Evolutionary conservation across 2,888 invertebrate genomes (phyloP).

Genomic region (Parasteatoda lunata): DNA sequence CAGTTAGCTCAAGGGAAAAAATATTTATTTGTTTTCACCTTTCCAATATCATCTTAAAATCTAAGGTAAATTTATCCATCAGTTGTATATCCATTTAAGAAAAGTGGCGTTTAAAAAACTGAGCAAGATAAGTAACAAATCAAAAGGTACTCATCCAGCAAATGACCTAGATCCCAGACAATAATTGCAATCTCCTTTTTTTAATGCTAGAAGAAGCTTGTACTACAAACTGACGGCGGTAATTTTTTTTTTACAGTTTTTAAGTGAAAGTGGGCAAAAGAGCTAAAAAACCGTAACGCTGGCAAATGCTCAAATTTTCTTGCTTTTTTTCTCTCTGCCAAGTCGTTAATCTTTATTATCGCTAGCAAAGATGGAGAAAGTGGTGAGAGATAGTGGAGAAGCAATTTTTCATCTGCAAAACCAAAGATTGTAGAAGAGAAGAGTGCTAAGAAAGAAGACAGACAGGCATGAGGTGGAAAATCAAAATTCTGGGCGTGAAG

Average conservation of each 20-base stretch:
- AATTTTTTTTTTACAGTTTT: conserved; percentile 21
- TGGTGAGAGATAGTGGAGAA: conserved; percentile 45
- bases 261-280: background rate
- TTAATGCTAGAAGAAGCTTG: too few relatives aligned
- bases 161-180: too few relatives aligned
- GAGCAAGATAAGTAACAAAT: too few relatives aligned
- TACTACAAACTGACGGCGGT: too few relatives aligned
- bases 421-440: background rate
- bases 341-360: conserved; percentile 66
- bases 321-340: conserved; percentile 15
- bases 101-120: too few relatives aligned
- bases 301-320: conserved; percentile 53
- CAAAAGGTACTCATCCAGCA: too few relatives aligned
- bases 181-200: too few relatives aligned
- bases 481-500: conserved; percentile 26
- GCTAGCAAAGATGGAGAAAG: conserved; percentile 56
- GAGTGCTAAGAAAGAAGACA: conserved; percentile 28
- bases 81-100: too few relatives aligned
- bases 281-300: conserved; percentile 7
- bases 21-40: too few relatives aligned
- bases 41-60: too few relatives aligned
- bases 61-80: too few relatives aligned
- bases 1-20: too few relatives aligned
- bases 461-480: conserved; percentile 38
- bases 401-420: conserved; percentile 50